Evolutionary conservation across 2,797 vertebrate genomes (phyloP).

Genomic region (Pangasius macronema): DNA sequence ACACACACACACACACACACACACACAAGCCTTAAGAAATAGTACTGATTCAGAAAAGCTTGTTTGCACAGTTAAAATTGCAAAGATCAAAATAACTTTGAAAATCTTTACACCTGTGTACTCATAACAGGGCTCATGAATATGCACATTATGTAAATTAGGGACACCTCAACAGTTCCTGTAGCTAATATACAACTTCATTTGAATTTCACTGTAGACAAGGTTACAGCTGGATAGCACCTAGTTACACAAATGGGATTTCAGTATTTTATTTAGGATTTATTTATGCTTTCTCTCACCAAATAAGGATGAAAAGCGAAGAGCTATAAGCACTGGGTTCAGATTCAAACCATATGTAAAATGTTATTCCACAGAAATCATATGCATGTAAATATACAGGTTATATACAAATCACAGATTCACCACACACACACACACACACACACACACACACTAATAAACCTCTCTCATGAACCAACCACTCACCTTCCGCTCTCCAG

Average conservation of each 20-base stretch:
- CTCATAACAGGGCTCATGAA: not conserved
- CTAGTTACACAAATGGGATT: not conserved
- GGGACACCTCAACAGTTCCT: not conserved
- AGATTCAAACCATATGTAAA: not conserved
- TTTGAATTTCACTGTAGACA: not conserved
- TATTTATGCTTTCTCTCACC: too few species aligned
- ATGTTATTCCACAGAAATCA: not conserved
- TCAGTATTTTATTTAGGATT: not conserved
- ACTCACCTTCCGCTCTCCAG: constrained; percentile 79
- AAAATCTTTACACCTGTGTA: not conserved
- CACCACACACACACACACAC: not conserved
- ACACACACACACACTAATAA: not conserved
- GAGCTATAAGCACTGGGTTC: not conserved
- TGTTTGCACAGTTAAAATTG: not conserved
- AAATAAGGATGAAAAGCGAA: too few species aligned
- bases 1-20: not conserved
- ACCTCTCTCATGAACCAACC: not conserved
- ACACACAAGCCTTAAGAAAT: not conserved
- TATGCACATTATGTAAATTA: not conserved
- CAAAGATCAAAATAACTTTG: not conserved
- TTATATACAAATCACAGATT: not conserved
- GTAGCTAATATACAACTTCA: not conserved
- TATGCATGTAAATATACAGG: not conserved
- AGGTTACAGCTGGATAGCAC: not conserved
- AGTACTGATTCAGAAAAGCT: not conserved